phyloP scores from a whole-genome alignment of 1,140 invertebrate species.

The Eumeta japonica region DNA sequence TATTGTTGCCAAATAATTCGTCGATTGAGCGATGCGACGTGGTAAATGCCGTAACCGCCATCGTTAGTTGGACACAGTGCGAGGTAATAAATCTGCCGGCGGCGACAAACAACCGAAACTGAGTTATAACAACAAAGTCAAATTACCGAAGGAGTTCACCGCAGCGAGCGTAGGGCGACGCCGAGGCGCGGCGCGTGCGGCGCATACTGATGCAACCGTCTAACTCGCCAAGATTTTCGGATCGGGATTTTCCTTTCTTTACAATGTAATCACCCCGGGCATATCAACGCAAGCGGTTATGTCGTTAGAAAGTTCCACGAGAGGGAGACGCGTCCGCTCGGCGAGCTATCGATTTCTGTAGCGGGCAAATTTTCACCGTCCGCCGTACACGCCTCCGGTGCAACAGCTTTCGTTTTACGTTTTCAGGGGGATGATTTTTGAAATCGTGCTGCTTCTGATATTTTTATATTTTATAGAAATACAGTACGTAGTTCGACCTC shows the following conservation, averaged over 20 bases:
- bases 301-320: conserved; percentile 54
- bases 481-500: too few species aligned
- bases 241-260: conserved; percentile 57
- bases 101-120: conserved; percentile 53
- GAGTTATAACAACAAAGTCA: conserved; percentile 58
- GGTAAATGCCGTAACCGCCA: too few species aligned
- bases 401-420: too few species aligned
- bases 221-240: conserved; percentile 55
- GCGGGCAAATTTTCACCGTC: conserved; percentile 9
- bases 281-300: conserved; percentile 58
- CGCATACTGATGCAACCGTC: conserved; percentile 49
- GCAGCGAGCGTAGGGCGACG: too few species aligned
- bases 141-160: conserved; percentile 55
- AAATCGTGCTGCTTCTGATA: too few species aligned
- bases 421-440: too few species aligned
- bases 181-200: conserved; percentile 23
- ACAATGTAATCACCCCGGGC: conserved; percentile 55
- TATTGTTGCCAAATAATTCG: too few species aligned
- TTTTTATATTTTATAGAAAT: too few species aligned
- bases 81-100: conserved; percentile 51
- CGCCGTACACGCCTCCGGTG: too few species aligned
- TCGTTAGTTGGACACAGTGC: too few species aligned
- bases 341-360: conserved; percentile 44
- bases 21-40: too few species aligned
- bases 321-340: conserved; percentile 28